Evolutionary conservation across 2,888 invertebrate species (phyloP), one percentile per base, ranked within the genome.

Genomic region (Ophonus ardosiacus): DNA sequence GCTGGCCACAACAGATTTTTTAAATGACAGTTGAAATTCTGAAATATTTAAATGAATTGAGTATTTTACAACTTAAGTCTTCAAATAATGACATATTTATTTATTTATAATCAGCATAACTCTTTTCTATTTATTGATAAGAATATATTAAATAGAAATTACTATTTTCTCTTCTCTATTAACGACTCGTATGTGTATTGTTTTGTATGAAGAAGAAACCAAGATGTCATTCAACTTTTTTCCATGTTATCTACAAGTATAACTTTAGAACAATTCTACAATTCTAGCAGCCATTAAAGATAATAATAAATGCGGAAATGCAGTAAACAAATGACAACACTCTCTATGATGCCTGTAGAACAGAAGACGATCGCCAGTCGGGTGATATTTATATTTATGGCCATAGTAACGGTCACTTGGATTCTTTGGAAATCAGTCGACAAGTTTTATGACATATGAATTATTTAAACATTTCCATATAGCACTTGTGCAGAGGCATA

Each of bases 241-340:
- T 31, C 31, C 31, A 15, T 15, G 21, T 38, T 38, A 13, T 13
- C 6, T 24, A 13, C 8, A 18, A 24, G 7, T 24, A 24, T 18
- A 21, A 31, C 38, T 65, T 65, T 65, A n/a, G 13, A 65, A 31
- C 38, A 24, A 65, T 13, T 68, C 7, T 3, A n/a, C 24, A 15
- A 38, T n/a, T 68, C 38, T n/a, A 13, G 31, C 31, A 38, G 38
- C 38, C n/a, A 31, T 38, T n/a, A 68, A 38, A 68, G 68, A 68
- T 68, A 68, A 68, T 68, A 68, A 38, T 68, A 68, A 68, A 38
- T 68, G 15, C 68, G 68, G 68, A 68, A 68, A 13, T 51, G 68
- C 68, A 15, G 15, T 13, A 15, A 68, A 68, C 68, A 68, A 68
- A 68, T 63, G 63, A 63, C 68, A 38, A 68, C 10, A 68, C 68